Percentiles rank a stretch among this genome's conserved stretches.
Conservation (phyloP, 2,797 vertebrate species). For the Rhabdomys pumilio region DNA sequence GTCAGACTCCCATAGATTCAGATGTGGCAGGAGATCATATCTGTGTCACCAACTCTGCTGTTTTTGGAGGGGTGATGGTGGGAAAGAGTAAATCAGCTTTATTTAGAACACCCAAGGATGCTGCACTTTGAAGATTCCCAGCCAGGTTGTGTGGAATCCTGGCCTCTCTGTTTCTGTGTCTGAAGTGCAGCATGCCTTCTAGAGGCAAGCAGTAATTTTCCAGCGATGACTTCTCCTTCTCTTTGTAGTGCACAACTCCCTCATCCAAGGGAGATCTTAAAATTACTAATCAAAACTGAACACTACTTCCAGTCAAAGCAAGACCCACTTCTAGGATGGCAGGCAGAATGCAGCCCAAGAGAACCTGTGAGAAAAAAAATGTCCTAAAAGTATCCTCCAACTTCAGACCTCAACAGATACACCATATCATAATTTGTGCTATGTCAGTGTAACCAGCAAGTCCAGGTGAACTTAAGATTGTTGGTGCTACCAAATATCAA, state of each 20-base stretch:
- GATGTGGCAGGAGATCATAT: background rate
- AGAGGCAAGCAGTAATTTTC: background rate
- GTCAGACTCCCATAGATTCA: background rate
- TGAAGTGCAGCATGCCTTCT: background rate
- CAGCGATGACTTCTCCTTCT: background rate
- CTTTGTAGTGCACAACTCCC: background rate
- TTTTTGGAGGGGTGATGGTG: background rate
- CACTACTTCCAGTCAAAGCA: conserved; percentile 27
- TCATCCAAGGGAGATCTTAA: conserved; percentile 24
- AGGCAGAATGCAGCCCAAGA: background rate
- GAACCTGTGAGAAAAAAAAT: conserved; percentile 25
- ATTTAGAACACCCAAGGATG: accelerated
- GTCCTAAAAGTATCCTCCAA: background rate
- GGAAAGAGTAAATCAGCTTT: background rate
- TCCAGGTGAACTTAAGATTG: background rate
- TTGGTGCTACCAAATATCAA: background rate
- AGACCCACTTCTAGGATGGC: background rate
- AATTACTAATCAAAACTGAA: conserved; percentile 39
- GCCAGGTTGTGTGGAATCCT: background rate
- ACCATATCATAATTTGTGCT: background rate
- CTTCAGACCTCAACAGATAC: background rate
- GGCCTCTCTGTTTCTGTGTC: background rate
- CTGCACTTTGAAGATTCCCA: background rate
- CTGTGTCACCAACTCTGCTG: background rate
- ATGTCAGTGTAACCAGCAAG: background rate